These are phyloP conservation scores for Trissolcus japonicus DNA, from an alignment of 2,888 invertebrate species.

Conservation along the genomic window DNA sequence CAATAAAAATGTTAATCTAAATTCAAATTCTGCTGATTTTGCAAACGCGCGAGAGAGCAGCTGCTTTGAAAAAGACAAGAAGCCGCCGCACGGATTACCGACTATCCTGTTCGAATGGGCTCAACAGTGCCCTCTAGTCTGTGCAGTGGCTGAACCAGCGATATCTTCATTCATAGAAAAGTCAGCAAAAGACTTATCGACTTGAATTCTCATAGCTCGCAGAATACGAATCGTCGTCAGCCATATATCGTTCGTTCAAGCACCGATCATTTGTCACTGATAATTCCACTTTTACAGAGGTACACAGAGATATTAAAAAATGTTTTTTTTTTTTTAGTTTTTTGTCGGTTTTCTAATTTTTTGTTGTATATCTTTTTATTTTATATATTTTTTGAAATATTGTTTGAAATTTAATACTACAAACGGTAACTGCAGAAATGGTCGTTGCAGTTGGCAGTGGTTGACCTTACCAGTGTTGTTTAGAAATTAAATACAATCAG, in stretches of 20 bases:
- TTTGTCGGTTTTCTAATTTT: too few species aligned
- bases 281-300: slow-evolving; percentile 38
- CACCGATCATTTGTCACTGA: slow-evolving; percentile 50
- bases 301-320: slow-evolving; percentile 48
- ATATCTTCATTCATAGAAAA: slow-evolving; percentile 54
- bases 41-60: slow-evolving; percentile 42
- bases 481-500: too few species aligned
- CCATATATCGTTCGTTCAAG: slow-evolving; percentile 50
- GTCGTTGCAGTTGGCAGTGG: too few species aligned
- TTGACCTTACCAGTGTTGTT: too few species aligned
- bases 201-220: slow-evolving; percentile 43
- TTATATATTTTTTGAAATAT: too few species aligned
- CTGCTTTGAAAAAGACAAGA: slow-evolving; percentile 50
- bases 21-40: slow-evolving; percentile 40
- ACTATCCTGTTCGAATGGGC: slow-evolving; percentile 44
- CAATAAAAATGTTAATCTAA: too few species aligned
- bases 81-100: slow-evolving; percentile 44
- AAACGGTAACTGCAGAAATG: too few species aligned
- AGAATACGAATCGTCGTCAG: slow-evolving; percentile 51
- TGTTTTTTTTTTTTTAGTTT: slow-evolving; percentile 23
- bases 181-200: slow-evolving; percentile 54
- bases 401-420: too few species aligned
- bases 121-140: slow-evolving; percentile 32
- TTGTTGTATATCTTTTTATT: too few species aligned
- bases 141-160: slow-evolving; percentile 57